Evolutionary conservation across 2,888 invertebrate species (phyloP), one percentile per base, ranked within the genome.

Genomic region (Thymelicus lineola): DNA sequence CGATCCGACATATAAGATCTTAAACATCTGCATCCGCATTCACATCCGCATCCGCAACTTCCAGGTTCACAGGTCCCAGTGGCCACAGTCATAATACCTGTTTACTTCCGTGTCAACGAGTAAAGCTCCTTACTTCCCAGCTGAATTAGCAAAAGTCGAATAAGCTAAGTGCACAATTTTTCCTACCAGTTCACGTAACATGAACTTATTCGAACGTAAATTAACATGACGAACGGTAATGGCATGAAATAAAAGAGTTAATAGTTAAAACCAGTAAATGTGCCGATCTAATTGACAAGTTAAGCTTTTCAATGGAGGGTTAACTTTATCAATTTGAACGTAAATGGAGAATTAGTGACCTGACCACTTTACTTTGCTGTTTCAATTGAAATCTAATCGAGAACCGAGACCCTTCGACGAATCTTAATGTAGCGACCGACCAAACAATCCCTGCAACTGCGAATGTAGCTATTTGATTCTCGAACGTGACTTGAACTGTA

Each of bases 271-370:
- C 48, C 15, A 17, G 15, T 42, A 15, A 50, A 17, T 17, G 14
- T 55, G 5, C 28, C 28, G 12, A 28, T 5, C 12, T 28, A 28
- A 55, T 55, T 28, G 55, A 55, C 28, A 12, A 14, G 28, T 55
- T 9, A 28, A 28, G 55, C 55, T 14, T 28, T 55, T 14, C 55
- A 55, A 28, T 55, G 55, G 20, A 28, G 55, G 14, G 55, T 20
- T 28, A 28, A 55, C 28, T 28, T 55, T 55, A 55, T 55, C 55
- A 20, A 55, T 55, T 55, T n/a, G 14, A 12, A 28, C 12, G 28
- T 28, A 28, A 55, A 55, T 55, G 28, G 55, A 55, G 55, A 55
- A 55, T 55, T 28, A 55, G 28, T 55, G 55, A 28, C 12, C 55
- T 42, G 55, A 55, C 7, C 48, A 9, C 17, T 55, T 55, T 55